Conservation (phyloP, 2,888 invertebrate species). For the Trissolcus brochymenae region DNA sequence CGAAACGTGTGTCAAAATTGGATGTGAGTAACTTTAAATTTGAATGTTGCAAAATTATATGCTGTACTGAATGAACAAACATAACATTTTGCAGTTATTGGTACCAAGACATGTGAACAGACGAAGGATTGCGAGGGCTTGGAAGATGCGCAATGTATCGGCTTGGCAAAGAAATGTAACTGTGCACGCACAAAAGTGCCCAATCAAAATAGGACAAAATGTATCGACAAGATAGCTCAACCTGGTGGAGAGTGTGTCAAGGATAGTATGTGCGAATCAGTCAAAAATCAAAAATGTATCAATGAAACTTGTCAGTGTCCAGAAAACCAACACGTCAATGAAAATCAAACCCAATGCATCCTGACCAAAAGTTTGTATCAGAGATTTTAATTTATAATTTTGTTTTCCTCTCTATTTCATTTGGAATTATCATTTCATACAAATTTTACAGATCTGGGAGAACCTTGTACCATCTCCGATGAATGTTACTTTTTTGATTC, state of each 20-base stretch:
- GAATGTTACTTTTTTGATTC: constrained; percentile 19
- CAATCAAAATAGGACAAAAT: constrained; percentile 9
- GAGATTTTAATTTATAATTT: too few species aligned
- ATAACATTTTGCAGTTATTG: neutral
- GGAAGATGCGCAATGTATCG: neutral
- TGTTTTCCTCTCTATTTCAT: neutral
- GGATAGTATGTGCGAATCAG: constrained; percentile 1
- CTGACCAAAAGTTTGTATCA: neutral
- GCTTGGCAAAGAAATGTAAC: neutral
- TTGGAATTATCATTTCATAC: neutral
- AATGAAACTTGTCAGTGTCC: constrained; percentile 11
- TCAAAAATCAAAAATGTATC: constrained; percentile 2
- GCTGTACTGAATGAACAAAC: neutral
- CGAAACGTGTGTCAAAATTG: neutral
- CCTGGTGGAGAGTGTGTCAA: neutral
- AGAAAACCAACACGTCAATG: neutral
- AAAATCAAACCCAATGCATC: neutral
- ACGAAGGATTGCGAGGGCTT: constrained; percentile 5
- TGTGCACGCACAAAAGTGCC: neutral
- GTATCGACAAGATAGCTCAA: constrained; percentile 4
- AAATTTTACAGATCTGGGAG: constrained; percentile 19
- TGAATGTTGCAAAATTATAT: too few species aligned
- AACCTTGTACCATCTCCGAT: constrained; percentile 6
- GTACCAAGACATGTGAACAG: neutral
- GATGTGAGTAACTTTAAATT: neutral